These are phyloP conservation scores for Otolemur garnettii DNA, from an alignment of 2,113 vertebrate species.

Conservation along the genomic window DNA sequence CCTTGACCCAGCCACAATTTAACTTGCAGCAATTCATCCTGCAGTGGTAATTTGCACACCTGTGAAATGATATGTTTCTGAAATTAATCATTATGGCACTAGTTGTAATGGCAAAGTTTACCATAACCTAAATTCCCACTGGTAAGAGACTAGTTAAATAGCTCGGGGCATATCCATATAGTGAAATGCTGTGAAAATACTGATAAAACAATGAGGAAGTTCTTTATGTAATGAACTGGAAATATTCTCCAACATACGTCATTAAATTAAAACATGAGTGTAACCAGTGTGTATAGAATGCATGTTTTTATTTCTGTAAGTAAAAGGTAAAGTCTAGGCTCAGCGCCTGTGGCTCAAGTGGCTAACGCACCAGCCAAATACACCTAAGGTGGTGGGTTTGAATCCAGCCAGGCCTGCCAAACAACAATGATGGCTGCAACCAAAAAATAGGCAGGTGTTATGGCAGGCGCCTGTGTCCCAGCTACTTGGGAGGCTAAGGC, in stretches of 20 bases:
- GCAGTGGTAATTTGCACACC: conserved; percentile 71
- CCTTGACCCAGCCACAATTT: conserved; percentile 71
- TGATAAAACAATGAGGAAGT: neutral
- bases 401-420: no score
- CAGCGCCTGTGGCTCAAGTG: no score
- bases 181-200: conserved; percentile 8
- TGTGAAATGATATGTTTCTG: conserved; percentile 59
- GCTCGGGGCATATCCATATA: neutral
- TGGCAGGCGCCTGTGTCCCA: no score
- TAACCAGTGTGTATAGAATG: neutral
- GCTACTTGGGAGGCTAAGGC: no score
- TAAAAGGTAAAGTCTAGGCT: neutral
- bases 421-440: no score
- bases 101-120: conserved; percentile 64
- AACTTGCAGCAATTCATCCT: conserved; percentile 61
- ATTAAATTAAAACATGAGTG: neutral
- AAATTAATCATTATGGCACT: conserved; percentile 61
- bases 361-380: no score
- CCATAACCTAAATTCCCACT: conserved; percentile 56
- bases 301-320: conserved; percentile 21
- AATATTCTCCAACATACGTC: conserved; percentile 21
- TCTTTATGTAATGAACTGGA: conserved; percentile 25
- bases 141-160: conserved; percentile 61
- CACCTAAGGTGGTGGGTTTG: no score
- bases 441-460: no score